Evolutionary conservation across 2,113 vertebrate genomes (phyloP), one percentile per base, ranked within the genome.

Genomic region (Parus major): DNA sequence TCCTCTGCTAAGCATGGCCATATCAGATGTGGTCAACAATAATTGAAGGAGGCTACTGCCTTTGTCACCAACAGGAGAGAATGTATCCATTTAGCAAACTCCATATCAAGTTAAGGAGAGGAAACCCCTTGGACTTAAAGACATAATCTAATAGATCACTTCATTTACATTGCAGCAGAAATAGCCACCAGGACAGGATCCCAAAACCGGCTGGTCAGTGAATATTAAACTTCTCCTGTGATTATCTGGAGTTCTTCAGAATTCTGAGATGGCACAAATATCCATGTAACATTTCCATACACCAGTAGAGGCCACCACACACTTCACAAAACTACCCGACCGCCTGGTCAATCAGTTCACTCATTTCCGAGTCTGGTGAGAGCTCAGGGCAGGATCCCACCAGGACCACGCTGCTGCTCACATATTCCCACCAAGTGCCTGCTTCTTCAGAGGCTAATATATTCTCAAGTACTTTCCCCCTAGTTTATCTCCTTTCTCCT

Each of bases 281-380:
- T 35, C 63, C 64, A 5, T 93, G 97, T 66, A 97, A 83, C 29
- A 7, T 89, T 91, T 65, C 5, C 8, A 33, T 63, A 4, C 1
- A 65, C 96, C 98, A 96, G 97, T 91, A 98, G 98, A 98, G 98
- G 98, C 93, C 97, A 96, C 95, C 88, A 96, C 92, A 97, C 49
- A 23, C 98, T 93, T 97, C 97, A 55, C 52, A 97, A 98, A 98
- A 53, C 29, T 59, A 5, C 14, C 35, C 70, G 59, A 39, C 44
- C 4, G 36, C 35, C 50, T 19, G 41, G 55, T 59, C 88, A 50
- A 28, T 55, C 49, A 8, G 21, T 55, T 69, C 21, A 6, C 73
- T 75, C 22, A 7, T 50, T 84, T 42, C 8, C 4, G 35, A 35
- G 12, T 5, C 1, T 0, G 7, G 3, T 39, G 18, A 50, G 29